phyloP scores from a whole-genome alignment of 2,888 invertebrate genomes.

The Rotaria sp. region DNA sequence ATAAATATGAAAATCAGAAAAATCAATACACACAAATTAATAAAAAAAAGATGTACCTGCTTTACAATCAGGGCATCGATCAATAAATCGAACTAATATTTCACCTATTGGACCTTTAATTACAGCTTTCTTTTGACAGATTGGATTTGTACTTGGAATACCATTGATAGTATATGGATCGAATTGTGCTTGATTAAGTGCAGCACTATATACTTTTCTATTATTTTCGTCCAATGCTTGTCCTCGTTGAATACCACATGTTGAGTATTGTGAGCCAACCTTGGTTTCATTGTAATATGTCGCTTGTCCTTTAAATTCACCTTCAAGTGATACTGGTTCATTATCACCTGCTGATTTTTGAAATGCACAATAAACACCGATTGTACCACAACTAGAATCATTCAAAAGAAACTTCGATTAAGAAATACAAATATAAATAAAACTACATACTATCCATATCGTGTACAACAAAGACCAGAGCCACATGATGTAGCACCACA shows the following conservation, averaged over 20 bases:
- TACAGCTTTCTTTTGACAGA: slow-evolving; percentile 14
- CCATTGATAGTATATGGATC: background rate
- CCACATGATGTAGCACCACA: slow-evolving; percentile 19
- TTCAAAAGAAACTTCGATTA: background rate
- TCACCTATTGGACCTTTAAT: background rate
- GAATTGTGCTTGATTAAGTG: background rate
- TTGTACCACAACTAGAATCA: background rate
- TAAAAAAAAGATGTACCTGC: background rate
- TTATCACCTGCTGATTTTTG: background rate
- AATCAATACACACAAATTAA: background rate
- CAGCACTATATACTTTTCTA: background rate
- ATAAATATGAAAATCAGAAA: background rate
- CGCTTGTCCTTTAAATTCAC: background rate
- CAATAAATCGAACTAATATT: background rate
- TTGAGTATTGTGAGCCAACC: background rate
- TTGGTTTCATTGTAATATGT: background rate
- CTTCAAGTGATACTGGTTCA: background rate
- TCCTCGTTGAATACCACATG: background rate
- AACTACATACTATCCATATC: slow-evolving; percentile 16
- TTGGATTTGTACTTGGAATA: slow-evolving; percentile 24
- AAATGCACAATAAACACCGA: background rate
- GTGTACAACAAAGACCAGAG: background rate
- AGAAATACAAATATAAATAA: background rate
- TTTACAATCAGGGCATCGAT: background rate
- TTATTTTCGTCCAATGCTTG: background rate